Conservation (phyloP, 2,888 invertebrate species). For the Diabrotica balteata region DNA sequence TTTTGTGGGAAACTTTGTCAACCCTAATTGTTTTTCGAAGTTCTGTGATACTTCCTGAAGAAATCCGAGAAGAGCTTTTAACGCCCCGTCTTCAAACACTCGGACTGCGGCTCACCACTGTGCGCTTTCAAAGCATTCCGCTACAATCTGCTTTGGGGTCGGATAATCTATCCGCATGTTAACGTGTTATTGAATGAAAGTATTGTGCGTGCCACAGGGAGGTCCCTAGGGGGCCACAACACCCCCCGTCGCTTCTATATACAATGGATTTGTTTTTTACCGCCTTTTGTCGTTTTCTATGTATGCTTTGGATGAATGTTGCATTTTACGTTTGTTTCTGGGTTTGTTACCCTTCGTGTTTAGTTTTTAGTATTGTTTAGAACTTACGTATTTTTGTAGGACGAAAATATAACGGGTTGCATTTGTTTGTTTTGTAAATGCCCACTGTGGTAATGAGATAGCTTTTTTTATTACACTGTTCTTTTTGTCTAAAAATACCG, state of each 20-base stretch:
- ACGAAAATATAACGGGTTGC: neutral
- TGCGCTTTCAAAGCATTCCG: constrained; percentile 47
- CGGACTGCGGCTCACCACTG: constrained; percentile 43
- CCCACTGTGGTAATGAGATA: too few relatives aligned
- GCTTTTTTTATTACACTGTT: too few relatives aligned
- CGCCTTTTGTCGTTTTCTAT: constrained; percentile 47
- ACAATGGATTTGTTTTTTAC: constrained; percentile 50
- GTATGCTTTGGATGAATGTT: constrained; percentile 45
- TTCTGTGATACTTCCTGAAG: constrained; percentile 42
- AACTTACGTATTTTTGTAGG: neutral
- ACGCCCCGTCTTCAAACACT: constrained; percentile 42
- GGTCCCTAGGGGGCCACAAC: constrained; percentile 47
- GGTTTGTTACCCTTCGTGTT: constrained; percentile 40
- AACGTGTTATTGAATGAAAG: constrained; percentile 45
- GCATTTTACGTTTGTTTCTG: constrained; percentile 45
- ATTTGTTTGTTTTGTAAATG: neutral
- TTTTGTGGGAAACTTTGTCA: constrained; percentile 7
- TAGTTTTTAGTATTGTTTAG: neutral
- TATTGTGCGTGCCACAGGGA: constrained; percentile 49
- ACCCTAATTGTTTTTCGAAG: constrained; percentile 15
- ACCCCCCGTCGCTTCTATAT: constrained; percentile 50
- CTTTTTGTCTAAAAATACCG: too few relatives aligned
- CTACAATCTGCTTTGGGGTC: constrained; percentile 51
- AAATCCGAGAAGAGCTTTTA: constrained; percentile 39
- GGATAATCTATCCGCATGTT: constrained; percentile 43